Base-by-base conservation (phyloP, 1,140 invertebrate species). In the Drosophila triauraria region DNA sequence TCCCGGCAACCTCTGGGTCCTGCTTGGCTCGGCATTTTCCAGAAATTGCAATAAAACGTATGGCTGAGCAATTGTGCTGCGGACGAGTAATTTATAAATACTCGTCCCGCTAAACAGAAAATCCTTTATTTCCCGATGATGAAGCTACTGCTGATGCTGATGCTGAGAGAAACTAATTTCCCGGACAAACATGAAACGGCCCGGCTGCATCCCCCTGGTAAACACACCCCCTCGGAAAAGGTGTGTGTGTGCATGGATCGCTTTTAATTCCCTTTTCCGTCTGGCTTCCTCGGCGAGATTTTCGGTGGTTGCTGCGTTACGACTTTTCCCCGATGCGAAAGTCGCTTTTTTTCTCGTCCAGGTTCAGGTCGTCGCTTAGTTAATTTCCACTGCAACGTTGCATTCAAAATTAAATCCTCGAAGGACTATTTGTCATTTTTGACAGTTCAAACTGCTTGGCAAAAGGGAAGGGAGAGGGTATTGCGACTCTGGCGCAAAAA, bases 351-450 rank as follows among this genome's bases (percentile, higher is more conserved):
- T 82, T 68, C 30, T 20, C 35, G 27, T 42, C 64, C 20, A 20
- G 20, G 27, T 27, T 6, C 51, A 74, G 58, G 65, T 61, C 65
- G 65, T 58, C 65, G 75, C 75, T 77, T 84, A 86, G 77, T 80
- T 88, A 68, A 81, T 88, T 87, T 88, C 65, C 68, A 90, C 70
- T 81, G 85, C 84, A 85, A 71, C 76, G 65, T 54, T 86, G 83
- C 83, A 86, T 86, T 86, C 67, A 56, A 88, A 88, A 88, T 88
- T 65, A 90, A 88, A 88, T 88, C 85, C 85, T 79, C 69, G 51
- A 62, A 75, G 85, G 67, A 63, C 85, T 63, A 90, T 88, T 88
- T 88, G 85, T 88, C 85, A 88, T 88, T 85, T 90, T 74, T 90
- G 85, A 88, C 85, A 88, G 85, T 81, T 81, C 32, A 71, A 88